Evolutionary conservation across 2,113 vertebrate genomes (phyloP).

Genomic region (Cyprinus carpio): DNA sequence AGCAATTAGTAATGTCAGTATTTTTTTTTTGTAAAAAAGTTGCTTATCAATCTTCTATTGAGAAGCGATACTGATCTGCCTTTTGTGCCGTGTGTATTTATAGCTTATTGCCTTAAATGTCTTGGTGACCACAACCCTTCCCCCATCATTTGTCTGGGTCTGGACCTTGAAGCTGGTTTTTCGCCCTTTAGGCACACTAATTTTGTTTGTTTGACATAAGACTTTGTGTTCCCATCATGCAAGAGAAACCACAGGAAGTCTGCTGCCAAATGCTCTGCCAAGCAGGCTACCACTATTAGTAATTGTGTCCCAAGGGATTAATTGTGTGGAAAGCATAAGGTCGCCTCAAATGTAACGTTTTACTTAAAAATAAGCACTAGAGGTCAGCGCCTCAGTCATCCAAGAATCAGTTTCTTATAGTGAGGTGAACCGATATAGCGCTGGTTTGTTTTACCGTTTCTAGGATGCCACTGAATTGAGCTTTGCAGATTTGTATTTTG

Average conservation of each 20-base stretch:
- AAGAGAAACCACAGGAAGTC: constrained; percentile 13
- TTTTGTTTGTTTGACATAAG: neutral
- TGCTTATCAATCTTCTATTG: neutral
- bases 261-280: neutral
- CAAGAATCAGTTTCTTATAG: neutral
- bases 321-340: neutral
- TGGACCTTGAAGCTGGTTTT: neutral
- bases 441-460: neutral
- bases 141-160: neutral
- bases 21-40: neutral
- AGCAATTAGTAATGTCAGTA: neutral
- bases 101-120: constrained; percentile 27
- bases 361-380: neutral
- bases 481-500: neutral
- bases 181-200: neutral
- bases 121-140: neutral
- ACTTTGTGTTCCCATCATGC: constrained; percentile 30
- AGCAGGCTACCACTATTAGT: constrained; percentile 9
- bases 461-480: neutral
- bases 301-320: neutral
- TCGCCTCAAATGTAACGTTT: neutral
- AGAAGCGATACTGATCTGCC: neutral
- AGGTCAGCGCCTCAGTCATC: neutral
- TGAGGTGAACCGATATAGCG: too few species aligned
- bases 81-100: constrained; percentile 4